phyloP scores from a whole-genome alignment of 2,797 vertebrate genomes.

The Gallinago solitaria region DNA sequence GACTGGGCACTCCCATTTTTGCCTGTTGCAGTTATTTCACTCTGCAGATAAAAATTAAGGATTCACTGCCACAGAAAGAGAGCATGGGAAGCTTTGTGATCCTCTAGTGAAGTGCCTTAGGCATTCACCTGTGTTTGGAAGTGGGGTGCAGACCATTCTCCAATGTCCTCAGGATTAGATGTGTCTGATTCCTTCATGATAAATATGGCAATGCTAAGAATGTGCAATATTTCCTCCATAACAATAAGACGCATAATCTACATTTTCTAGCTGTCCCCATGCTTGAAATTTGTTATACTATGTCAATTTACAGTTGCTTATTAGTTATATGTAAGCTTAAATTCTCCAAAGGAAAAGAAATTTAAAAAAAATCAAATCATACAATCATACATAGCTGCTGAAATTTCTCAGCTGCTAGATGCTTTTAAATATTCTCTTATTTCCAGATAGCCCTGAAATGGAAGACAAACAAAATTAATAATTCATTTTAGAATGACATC shows the following conservation, averaged over 20 bases:
- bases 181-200: background rate
- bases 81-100: background rate
- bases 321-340: background rate
- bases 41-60: background rate
- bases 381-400: background rate
- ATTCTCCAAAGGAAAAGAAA: background rate
- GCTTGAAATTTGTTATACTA: background rate
- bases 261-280: background rate
- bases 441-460: background rate
- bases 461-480: constrained; percentile 45
- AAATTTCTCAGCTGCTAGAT: background rate
- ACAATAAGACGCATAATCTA: background rate
- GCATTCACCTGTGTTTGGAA: background rate
- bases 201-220: background rate
- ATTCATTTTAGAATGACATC: constrained; percentile 17
- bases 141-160: background rate
- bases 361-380: background rate
- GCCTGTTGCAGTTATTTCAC: background rate
- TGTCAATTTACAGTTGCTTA: background rate
- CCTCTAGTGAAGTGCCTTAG: background rate
- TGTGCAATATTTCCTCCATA: background rate
- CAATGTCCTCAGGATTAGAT: background rate
- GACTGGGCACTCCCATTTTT: background rate
- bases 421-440: background rate
- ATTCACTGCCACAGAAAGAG: background rate